Base-by-base conservation (phyloP, 2,797 vertebrate genomes). In the Myotis pilosus region DNA sequence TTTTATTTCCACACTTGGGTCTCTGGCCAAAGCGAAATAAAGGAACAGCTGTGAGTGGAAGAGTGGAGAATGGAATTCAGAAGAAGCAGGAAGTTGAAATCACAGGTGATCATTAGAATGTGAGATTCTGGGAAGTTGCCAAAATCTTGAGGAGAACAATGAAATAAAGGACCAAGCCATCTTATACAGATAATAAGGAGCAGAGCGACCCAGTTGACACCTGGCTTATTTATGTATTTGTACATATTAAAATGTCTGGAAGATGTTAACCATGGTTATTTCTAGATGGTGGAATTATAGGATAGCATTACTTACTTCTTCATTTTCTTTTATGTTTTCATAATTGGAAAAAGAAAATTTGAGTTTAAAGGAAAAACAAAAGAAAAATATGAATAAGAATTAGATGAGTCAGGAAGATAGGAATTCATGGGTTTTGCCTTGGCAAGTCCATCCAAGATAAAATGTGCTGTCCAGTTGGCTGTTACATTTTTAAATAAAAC, bases 71-170 rank as follows among this genome's bases (percentile, higher is more conserved):
- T 75, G 82, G 91, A 95, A 95, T 94, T 96, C 79, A 79, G 75
- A 90, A 93, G 95, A 93, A 82, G 71, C 82, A 95, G 95, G 89
- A 96, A 96, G 89, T 79, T 16, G 16, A 41, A 87, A 75, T 94
- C 86, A 92, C 96, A 95, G 93, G 92, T 97, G 95, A 96, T 91
- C 64, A 57, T 72, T 86, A 92, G 82, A 94, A 94, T 92, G 92
- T 92, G 82, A 95, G 86, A 87, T 89, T 60, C 74, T 95, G 94
- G 94, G 71, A 92, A 92, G 17, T 36, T 88, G 95, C 97, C 95
- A 95, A 72, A 85, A 69, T 88, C 49, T 53, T 30, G 13, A 96
- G 64, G 36, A 71, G 9, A 89, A 33, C 62, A 87, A 84, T 82
- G 91, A 93, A 94, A 95, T 60, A 82, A 94, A 86, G 64, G 86